Evolutionary conservation across 2,888 invertebrate species (phyloP).

Genomic region (Rhaphigaster nebulosa): DNA sequence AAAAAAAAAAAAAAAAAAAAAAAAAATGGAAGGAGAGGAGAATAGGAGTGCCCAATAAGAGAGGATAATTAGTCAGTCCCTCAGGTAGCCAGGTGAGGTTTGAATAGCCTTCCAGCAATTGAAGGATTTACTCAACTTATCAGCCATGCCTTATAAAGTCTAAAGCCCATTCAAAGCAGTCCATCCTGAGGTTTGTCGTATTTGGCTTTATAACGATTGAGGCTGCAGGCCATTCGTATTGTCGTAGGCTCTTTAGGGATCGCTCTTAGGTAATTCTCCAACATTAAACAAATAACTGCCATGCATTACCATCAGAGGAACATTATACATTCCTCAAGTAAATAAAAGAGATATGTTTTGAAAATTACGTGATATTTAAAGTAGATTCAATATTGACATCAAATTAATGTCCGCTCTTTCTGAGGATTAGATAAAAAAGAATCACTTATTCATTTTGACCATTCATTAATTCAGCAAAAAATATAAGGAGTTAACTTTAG

Average conservation of each 20-base stretch:
- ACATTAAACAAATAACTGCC: background rate
- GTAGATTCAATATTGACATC: no score
- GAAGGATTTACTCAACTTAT: constrained; percentile 31
- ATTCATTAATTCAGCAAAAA: no score
- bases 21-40: background rate
- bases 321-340: background rate
- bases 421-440: no score
- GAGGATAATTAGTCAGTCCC: background rate
- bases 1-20: background rate
- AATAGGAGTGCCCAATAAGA: no score
- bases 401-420: no score
- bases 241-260: background rate
- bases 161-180: background rate
- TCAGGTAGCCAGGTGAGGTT: background rate
- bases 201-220: background rate
- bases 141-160: background rate
- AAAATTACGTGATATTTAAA: background rate
- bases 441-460: no score
- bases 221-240: background rate
- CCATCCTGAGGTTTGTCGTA: background rate
- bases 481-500: no score
- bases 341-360: background rate
- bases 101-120: background rate
- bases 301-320: background rate
- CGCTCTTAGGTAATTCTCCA: background rate